Conservation (phyloP, 2,797 vertebrate genomes). For the Neoniphon sammara region DNA sequence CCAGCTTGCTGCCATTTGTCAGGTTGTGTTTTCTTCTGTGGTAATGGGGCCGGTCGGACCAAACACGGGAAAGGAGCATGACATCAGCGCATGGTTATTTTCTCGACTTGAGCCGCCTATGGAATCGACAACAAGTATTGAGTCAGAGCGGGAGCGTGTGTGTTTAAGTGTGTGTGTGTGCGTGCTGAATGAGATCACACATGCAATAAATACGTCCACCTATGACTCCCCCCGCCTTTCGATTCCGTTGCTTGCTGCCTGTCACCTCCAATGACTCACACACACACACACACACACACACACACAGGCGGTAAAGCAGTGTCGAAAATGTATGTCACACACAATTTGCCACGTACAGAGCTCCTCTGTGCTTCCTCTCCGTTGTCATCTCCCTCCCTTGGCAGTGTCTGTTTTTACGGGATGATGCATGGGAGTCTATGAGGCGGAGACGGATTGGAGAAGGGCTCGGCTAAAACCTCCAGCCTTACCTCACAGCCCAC, state of each 20-base stretch:
- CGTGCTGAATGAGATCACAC: constrained; percentile 57
- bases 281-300: not conserved
- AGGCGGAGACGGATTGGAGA: constrained; percentile 37
- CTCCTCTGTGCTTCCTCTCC: constrained; percentile 19
- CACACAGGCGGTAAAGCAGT: constrained; percentile 21
- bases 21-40: constrained; percentile 62
- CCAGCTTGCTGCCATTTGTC: constrained; percentile 75
- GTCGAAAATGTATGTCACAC: constrained; percentile 49
- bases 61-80: constrained; percentile 58
- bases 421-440: constrained; percentile 45
- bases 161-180: not conserved
- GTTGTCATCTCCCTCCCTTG: constrained; percentile 14
- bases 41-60: constrained; percentile 49
- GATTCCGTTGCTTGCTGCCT: constrained; percentile 23
- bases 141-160: constrained; percentile 48
- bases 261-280: constrained; percentile 43
- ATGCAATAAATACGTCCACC: constrained; percentile 55
- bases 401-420: constrained; percentile 2
- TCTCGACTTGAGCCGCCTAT: constrained; percentile 59
- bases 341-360: constrained; percentile 30
- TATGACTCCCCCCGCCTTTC: constrained; percentile 24
- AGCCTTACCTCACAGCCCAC: constrained; percentile 32
- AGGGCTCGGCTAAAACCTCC: constrained; percentile 23
- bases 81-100: constrained; percentile 66
- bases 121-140: constrained; percentile 60